phyloP scores from a whole-genome alignment of 2,113 vertebrate genomes.

The Isichthys henryi region DNA sequence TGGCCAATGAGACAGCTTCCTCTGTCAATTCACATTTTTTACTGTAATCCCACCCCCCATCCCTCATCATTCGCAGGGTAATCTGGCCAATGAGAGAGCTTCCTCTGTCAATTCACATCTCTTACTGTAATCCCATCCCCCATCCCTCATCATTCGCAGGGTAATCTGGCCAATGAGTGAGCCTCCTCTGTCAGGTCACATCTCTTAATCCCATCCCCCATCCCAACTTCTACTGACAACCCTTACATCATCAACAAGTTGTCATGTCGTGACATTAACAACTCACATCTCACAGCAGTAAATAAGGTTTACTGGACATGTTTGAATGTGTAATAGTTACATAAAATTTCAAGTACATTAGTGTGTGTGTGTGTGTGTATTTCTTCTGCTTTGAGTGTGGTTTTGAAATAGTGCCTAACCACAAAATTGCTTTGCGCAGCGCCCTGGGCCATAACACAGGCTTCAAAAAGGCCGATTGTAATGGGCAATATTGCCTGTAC shows the following conservation, averaged over 20 bases:
- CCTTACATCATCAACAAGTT: not conserved
- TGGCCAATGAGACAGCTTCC: too few relatives aligned
- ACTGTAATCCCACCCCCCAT: too few relatives aligned
- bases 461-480: not conserved
- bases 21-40: too few relatives aligned
- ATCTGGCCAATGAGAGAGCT: too few relatives aligned
- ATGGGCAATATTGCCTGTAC: not conserved
- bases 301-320: not conserved
- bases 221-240: not conserved
- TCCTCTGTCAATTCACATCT: too few relatives aligned
- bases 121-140: too few relatives aligned
- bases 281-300: not conserved
- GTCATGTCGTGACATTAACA: not conserved
- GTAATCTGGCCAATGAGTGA: not conserved
- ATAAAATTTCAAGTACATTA: not conserved
- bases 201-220: not conserved
- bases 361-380: not conserved
- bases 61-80: too few relatives aligned
- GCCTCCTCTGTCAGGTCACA: rapidly evolving
- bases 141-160: too few relatives aligned
- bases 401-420: not conserved
- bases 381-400: not conserved
- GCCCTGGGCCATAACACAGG: too few relatives aligned
- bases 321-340: not conserved
- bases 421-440: not conserved